phyloP scores from a whole-genome alignment of 1,140 invertebrate genomes.

The Sinella curviseta region DNA sequence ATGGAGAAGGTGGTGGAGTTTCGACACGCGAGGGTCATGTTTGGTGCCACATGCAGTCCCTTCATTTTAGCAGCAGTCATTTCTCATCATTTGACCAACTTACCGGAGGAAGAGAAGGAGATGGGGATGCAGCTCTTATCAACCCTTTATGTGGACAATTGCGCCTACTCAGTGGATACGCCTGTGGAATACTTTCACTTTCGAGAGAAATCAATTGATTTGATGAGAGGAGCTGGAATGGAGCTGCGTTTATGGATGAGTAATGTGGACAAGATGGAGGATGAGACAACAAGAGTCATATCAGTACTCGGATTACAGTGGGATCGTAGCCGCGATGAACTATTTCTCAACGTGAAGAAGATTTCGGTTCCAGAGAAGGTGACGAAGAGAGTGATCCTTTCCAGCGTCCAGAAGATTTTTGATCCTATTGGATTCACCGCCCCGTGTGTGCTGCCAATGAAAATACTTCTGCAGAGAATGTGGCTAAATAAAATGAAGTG shows the following conservation, averaged over 20 bases:
- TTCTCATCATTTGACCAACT: too few species aligned
- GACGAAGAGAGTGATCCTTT: slow-evolving; percentile 40
- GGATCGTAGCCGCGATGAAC: background rate
- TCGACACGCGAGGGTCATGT: background rate
- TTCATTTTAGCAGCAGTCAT: too few species aligned
- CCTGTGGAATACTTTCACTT: background rate
- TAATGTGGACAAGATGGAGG: background rate
- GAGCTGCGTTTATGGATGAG: slow-evolving; percentile 11
- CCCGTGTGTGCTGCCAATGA: slow-evolving; percentile 24
- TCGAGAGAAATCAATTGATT: background rate
- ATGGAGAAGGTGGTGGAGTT: background rate
- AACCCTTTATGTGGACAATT: slow-evolving; percentile 7
- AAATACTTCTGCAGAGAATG: slow-evolving; percentile 33
- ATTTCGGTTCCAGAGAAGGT: background rate
- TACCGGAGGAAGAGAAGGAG: too few species aligned
- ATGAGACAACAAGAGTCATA: background rate
- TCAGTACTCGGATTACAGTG: too few species aligned
- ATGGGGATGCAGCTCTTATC: background rate
- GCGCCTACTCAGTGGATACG: slow-evolving; percentile 21
- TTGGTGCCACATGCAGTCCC: too few species aligned
- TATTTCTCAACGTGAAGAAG: background rate
- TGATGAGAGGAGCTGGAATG: background rate
- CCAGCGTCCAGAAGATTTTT: slow-evolving; percentile 27
- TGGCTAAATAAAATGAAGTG: slow-evolving; percentile 32
- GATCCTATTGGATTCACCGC: slow-evolving; percentile 43